Evolutionary conservation across 1,140 invertebrate species (phyloP).

Genomic region (Macrotrachela quadricornifera): DNA sequence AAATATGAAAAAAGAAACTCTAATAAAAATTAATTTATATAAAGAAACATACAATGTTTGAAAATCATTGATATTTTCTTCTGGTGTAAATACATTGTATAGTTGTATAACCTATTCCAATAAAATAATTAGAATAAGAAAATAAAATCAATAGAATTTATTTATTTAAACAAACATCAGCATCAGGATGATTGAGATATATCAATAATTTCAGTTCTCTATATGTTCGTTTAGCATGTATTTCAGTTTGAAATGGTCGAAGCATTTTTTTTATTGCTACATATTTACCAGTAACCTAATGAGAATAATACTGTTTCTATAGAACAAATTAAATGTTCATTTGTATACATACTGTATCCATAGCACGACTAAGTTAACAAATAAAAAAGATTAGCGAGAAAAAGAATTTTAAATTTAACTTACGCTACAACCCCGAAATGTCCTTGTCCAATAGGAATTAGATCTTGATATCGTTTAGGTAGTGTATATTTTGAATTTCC

Average conservation of each 20-base stretch:
- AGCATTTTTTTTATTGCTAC: constrained; percentile 37
- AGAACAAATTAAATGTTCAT: too few species aligned
- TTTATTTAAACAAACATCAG: too few species aligned
- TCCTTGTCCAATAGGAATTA: too few species aligned
- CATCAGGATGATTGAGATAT: constrained; percentile 37
- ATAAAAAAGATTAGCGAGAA: too few species aligned
- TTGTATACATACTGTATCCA: too few species aligned
- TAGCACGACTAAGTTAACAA: too few species aligned
- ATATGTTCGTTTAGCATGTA: constrained; percentile 34
- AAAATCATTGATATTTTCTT: constrained; percentile 49
- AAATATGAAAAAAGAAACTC: background rate
- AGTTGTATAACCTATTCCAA: constrained; percentile 83
- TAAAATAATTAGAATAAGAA: constrained; percentile 97
- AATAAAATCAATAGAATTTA: too few species aligned
- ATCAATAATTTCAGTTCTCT: constrained; percentile 32
- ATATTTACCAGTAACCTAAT: constrained; percentile 29
- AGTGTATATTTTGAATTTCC: too few species aligned
- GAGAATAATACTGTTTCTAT: constrained; percentile 47
- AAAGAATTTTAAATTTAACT: too few species aligned
- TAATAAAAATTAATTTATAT: too few species aligned
- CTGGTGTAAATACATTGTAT: constrained; percentile 69
- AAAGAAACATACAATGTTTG: constrained; percentile 67
- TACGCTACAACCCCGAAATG: too few species aligned
- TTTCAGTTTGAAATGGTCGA: constrained; percentile 32
- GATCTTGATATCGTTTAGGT: too few species aligned